Base-by-base conservation (phyloP, 2,797 vertebrate genomes). In the Acridotheres tristis region DNA sequence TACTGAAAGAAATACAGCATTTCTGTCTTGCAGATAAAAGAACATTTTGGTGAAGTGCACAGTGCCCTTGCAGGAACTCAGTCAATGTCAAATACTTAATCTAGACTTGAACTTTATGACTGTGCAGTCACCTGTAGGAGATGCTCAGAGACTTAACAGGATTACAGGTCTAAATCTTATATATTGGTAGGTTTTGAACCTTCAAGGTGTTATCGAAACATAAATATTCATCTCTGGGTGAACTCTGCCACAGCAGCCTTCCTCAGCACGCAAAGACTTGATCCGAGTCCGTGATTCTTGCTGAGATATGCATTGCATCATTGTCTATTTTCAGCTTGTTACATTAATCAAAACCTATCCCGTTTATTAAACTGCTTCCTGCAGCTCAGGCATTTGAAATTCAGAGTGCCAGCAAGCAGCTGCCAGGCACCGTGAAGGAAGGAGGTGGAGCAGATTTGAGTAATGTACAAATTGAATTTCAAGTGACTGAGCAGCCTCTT, bases 391-490 rank as follows among this genome's bases (percentile, higher is more conserved):
- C 94, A 97, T 98, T 98, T 97, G 95, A 97, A 97, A 97, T 96
- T 96, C 96, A 97, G 96, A 97, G 74, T 93, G 94, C 96, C 93
- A 97, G 93, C 91, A 93, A 97, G 95, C 92, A 97, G 96, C 96
- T 97, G 95, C 97, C 96, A 97, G 96, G 80, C 86, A 96, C 94
- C 36, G 30, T 87, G 94, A 97, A 97, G 95, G 94, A 95, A 96
- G 96, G 92, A 97, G 96, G 96, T 94, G 90, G 88, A 90, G 90
- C 87, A 93, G 94, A 88, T 94, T 94, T 92, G 93, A 97, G 96
- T 91, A 91, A 97, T 87, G 95, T 95, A 97, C 96, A 98, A 98
- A 98, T 97, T 96, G 96, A 97, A 98, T 98, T 98, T 98, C 97
- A 96, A 98, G 97, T 97, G 96, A 98, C 97, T 97, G 97, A 97